Conservation (phyloP, 1,140 invertebrate species). For the Hetaerina americana region DNA sequence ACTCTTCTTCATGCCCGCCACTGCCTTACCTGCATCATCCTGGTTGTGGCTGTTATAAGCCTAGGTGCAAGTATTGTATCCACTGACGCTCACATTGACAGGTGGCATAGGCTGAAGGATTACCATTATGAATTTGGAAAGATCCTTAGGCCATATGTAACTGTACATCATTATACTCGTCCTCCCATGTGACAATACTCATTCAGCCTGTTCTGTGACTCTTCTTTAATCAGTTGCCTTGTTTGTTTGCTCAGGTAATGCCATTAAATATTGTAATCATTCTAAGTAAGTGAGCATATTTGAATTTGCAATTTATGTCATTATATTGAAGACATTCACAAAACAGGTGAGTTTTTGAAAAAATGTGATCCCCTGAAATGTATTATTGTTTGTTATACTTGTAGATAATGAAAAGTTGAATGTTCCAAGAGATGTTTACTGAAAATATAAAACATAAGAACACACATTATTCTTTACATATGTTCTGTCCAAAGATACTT, state of each 20-base stretch:
- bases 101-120: neutral
- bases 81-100: neutral
- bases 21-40: neutral
- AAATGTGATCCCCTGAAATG: neutral
- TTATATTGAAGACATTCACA: neutral
- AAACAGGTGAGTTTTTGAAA: neutral
- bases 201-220: neutral
- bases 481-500: neutral
- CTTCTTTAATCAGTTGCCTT: neutral
- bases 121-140: neutral
- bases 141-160: neutral
- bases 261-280: no score
- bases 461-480: neutral
- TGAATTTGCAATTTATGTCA: neutral
- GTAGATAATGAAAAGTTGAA: neutral
- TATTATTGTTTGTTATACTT: neutral
- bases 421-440: neutral
- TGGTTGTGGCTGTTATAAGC: neutral
- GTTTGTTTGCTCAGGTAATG: neutral
- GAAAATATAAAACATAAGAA: neutral
- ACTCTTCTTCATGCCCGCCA: neutral
- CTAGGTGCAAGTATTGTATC: neutral
- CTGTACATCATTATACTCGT: neutral
- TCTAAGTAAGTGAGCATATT: neutral
- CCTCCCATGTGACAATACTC: neutral